These are phyloP conservation scores for Cassiopea andromeda DNA, from an alignment of 30 jellyfish, hydroid and myxozoan genomes.

Conservation along the genomic window DNA sequence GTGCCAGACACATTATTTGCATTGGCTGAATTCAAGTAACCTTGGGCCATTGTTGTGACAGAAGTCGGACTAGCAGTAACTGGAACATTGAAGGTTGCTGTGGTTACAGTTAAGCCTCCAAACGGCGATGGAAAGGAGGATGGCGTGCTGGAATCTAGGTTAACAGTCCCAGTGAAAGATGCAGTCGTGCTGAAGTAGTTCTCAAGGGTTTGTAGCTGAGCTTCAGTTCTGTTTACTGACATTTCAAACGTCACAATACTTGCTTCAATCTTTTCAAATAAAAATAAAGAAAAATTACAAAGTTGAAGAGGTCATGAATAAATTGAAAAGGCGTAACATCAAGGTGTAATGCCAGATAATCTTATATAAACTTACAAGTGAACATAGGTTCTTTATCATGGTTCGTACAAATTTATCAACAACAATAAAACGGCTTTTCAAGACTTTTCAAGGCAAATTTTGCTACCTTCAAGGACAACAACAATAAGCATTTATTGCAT, in stretches of 20 bases:
- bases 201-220: slow-evolving; percentile 57
- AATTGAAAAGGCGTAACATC: too few species aligned
- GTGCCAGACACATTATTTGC: slow-evolving; percentile 76
- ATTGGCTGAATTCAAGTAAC: slow-evolving; percentile 69
- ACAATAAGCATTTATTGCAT: too few species aligned
- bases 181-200: slow-evolving; percentile 72
- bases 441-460: too few species aligned
- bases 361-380: too few species aligned
- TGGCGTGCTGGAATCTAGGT: slow-evolving; percentile 68
- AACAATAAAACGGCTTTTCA: too few species aligned
- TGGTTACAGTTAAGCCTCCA: slow-evolving; percentile 64
- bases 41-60: slow-evolving; percentile 87
- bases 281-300: not conserved
- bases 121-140: slow-evolving; percentile 84
- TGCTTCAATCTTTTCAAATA: slow-evolving; percentile 80
- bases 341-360: too few species aligned
- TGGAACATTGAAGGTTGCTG: slow-evolving; percentile 47
- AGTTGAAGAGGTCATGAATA: not conserved
- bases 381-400: too few species aligned
- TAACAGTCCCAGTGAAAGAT: slow-evolving; percentile 82
- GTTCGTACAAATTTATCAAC: too few species aligned
- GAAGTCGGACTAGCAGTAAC: slow-evolving; percentile 79
- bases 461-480: too few species aligned
- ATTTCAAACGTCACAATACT: slow-evolving; percentile 75
- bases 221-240: slow-evolving; percentile 55